A percentile compares a stretch with the other conserved stretches of the same genome.
These are phyloP conservation scores for Sapajus apella DNA, from an alignment of 2,113 vertebrate species.

Conservation along the genomic window DNA sequence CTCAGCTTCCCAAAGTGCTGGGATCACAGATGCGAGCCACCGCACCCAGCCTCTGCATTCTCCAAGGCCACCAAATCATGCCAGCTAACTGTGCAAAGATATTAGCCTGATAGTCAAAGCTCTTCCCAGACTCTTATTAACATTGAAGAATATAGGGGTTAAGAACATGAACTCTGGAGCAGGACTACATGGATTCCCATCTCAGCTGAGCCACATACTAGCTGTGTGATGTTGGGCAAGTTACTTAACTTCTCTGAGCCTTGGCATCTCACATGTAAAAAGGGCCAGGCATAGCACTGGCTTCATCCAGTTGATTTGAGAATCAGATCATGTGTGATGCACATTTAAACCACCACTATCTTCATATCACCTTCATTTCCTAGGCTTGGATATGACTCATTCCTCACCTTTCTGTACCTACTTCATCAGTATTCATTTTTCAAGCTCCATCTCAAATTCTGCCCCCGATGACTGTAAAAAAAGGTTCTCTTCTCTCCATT, in stretches of 20 bases:
- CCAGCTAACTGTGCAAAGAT: not conserved
- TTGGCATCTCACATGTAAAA: not conserved
- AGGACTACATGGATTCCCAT: fast-evolving
- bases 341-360: not conserved
- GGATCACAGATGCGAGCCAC: too few relatives aligned
- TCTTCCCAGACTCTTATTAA: not conserved
- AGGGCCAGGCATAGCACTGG: not conserved
- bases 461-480: not conserved
- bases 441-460: not conserved
- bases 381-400: not conserved
- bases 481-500: not conserved
- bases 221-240: not conserved
- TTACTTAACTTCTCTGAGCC: slow-evolving; percentile 28
- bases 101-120: too few relatives aligned
- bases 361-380: not conserved
- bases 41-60: too few relatives aligned
- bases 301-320: not conserved
- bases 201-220: not conserved
- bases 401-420: not conserved
- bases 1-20: too few relatives aligned
- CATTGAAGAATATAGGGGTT: not conserved
- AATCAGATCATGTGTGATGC: not conserved
- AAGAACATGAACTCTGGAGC: not conserved
- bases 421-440: not conserved
- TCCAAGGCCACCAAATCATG: not conserved